Conservation (phyloP, 2,888 invertebrate species). For the Pilophorus perplexus region DNA sequence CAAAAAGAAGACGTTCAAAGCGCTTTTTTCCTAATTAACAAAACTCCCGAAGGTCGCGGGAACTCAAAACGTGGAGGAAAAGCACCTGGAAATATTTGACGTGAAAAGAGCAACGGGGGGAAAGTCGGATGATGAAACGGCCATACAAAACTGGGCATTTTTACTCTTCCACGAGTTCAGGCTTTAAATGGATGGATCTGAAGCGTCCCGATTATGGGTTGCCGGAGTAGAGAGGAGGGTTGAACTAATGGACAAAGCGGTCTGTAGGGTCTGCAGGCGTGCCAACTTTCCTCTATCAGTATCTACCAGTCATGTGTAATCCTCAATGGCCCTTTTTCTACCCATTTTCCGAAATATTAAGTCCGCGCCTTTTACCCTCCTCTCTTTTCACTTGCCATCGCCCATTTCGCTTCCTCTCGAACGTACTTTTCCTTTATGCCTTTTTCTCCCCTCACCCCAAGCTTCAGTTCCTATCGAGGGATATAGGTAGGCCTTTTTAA, state of each 20-base stretch:
- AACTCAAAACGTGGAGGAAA: too few species aligned
- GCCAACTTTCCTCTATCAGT: slow-evolving; percentile 20
- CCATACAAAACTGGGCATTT: not conserved
- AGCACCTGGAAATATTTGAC: too few species aligned
- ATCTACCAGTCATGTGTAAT: slow-evolving; percentile 16
- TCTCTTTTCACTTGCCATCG: too few species aligned
- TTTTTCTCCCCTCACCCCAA: not conserved
- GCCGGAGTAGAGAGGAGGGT: not conserved
- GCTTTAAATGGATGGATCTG: not conserved
- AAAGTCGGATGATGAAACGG: too few species aligned
- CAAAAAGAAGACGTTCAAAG: too few species aligned
- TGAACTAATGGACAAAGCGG: slow-evolving; percentile 14
- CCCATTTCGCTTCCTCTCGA: not conserved
- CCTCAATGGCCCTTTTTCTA: slow-evolving; percentile 5
- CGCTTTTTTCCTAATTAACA: too few species aligned
- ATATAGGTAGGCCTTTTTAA: not conserved
- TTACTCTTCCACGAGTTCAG: not conserved
- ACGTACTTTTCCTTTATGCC: not conserved
- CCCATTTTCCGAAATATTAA: slow-evolving; percentile 21
- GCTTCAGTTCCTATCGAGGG: slow-evolving; percentile 1
- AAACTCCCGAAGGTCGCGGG: too few species aligned
- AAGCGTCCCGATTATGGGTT: not conserved
- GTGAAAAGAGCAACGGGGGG: too few species aligned
- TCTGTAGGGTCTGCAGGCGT: not conserved
- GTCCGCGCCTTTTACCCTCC: too few species aligned